Conservation (phyloP, 1,140 invertebrate species). For the Temnothorax curvispinosus region DNA sequence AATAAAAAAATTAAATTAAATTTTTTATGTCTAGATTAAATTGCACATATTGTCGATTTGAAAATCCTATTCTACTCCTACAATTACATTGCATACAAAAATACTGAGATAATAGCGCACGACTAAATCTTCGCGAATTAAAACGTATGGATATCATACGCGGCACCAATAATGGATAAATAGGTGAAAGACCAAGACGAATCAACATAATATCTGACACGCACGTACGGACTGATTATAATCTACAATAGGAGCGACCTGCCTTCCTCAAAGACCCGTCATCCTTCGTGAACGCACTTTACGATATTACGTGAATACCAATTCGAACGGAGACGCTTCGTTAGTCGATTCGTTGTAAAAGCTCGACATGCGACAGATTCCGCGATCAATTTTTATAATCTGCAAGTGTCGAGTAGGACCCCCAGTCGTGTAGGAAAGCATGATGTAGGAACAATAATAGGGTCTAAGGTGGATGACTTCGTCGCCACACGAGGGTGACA, state of each 20-base stretch:
- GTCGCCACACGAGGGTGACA: constrained; percentile 68
- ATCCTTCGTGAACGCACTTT: constrained; percentile 41
- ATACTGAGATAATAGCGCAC: neutral
- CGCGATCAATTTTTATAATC: constrained; percentile 44
- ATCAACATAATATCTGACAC: constrained; percentile 56
- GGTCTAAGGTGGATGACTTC: constrained; percentile 69
- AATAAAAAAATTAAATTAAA: neutral
- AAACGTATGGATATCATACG: constrained; percentile 10
- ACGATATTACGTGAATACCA: constrained; percentile 34
- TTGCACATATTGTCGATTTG: neutral
- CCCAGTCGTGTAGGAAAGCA: neutral
- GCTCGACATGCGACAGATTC: neutral
- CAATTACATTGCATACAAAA: neutral
- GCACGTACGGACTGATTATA: constrained; percentile 52
- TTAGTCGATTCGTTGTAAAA: constrained; percentile 53
- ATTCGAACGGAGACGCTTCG: constrained; percentile 37
- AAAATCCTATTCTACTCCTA: neutral
- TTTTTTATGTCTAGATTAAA: neutral
- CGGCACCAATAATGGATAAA: neutral
- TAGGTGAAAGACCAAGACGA: constrained; percentile 9
- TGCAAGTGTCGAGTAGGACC: constrained; percentile 41
- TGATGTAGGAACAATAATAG: constrained; percentile 66
- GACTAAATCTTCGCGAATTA: neutral
- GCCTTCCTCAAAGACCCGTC: neutral
- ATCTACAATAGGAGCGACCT: constrained; percentile 50